A percentile compares a stretch with the other conserved stretches of the same genome.
Conservation (phyloP, 2,797 vertebrate genomes). For the Peromyscus nudipes region DNA sequence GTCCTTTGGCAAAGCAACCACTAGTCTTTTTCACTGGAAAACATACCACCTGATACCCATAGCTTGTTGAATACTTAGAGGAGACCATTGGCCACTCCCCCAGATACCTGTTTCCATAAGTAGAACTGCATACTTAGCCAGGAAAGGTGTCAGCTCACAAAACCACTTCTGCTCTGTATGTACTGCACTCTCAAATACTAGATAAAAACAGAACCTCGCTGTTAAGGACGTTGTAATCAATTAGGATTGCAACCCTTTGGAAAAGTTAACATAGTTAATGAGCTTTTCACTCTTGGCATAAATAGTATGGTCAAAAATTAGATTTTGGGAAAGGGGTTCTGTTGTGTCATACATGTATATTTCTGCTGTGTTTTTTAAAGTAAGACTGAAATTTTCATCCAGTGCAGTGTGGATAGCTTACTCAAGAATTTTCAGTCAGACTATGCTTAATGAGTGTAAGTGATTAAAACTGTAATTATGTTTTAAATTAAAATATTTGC, state of each 20-base stretch:
- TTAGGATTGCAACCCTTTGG: conserved; percentile 6
- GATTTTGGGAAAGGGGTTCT: background rate
- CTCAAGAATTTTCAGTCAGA: conserved; percentile 28
- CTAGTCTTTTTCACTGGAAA: background rate
- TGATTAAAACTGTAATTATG: conserved; percentile 18
- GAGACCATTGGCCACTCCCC: background rate
- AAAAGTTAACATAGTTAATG: conserved; percentile 4
- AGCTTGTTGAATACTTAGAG: background rate
- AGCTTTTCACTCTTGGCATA: background rate
- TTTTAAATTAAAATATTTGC: conserved; percentile 42
- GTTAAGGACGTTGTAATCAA: conserved; percentile 53
- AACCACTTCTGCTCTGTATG: background rate
- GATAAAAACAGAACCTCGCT: conserved; percentile 1
- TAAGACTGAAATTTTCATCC: conserved; percentile 20
- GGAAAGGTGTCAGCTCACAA: background rate
- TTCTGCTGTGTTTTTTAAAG: conserved; percentile 43
- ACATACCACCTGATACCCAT: background rate
- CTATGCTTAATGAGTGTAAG: background rate
- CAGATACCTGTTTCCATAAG: background rate
- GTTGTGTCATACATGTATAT: conserved; percentile 37
- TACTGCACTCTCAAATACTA: background rate
- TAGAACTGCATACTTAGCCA: background rate
- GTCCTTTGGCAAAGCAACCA: background rate
- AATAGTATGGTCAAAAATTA: conserved; percentile 46
- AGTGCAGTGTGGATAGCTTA: background rate